Evolutionary conservation across 1,140 invertebrate species (phyloP).

Genomic region (Conopomorpha cramerella): DNA sequence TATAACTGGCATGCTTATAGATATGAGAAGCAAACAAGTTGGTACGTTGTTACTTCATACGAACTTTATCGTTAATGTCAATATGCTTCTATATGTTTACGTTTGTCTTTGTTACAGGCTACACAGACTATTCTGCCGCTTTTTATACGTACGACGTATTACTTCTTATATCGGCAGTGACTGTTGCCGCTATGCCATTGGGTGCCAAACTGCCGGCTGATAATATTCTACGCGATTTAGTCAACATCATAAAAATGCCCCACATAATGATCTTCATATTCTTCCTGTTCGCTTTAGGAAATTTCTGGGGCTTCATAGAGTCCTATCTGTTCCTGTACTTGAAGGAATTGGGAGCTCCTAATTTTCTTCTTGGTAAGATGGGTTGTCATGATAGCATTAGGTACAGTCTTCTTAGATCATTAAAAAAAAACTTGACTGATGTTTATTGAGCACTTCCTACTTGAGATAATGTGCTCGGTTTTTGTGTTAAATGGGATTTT

Average conservation of each 20-base stretch:
- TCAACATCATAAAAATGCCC: slow-evolving; percentile 74
- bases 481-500: no score
- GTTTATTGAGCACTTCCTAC: no score
- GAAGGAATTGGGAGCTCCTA: slow-evolving; percentile 77
- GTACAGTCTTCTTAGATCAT: no score
- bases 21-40: slow-evolving; percentile 65
- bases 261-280: slow-evolving; percentile 76
- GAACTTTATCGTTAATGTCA: slow-evolving; percentile 44
- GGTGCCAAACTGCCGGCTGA: slow-evolving; percentile 74
- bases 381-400: background rate
- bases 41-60: slow-evolving; percentile 39
- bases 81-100: slow-evolving; percentile 28
- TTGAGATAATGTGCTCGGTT: no score
- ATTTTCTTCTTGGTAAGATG: slow-evolving; percentile 75
- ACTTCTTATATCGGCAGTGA: slow-evolving; percentile 69
- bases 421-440: slow-evolving; percentile 1
- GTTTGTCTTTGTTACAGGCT: slow-evolving; percentile 58
- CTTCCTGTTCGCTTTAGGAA: slow-evolving; percentile 76
- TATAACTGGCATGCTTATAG: slow-evolving; percentile 77
- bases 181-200: slow-evolving; percentile 73
- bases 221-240: slow-evolving; percentile 70
- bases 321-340: slow-evolving; percentile 84
- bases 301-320: slow-evolving; percentile 85
- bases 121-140: slow-evolving; percentile 78
- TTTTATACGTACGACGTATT: slow-evolving; percentile 77